Evolutionary conservation across 2,888 invertebrate species (phyloP), one percentile per base, ranked within the genome.

Genomic region (Tetragonisca angustula): DNA sequence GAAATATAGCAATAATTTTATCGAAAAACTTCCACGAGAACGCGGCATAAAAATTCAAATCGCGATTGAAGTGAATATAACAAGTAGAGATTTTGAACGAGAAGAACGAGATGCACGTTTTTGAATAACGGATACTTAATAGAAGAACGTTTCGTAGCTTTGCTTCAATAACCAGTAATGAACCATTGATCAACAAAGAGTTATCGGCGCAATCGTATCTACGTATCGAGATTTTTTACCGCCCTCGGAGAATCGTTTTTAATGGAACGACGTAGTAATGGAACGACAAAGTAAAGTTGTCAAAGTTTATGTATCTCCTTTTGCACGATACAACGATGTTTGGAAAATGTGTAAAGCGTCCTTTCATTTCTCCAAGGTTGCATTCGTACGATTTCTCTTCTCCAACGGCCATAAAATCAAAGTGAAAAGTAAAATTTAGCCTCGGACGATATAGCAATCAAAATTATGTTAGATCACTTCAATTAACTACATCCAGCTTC

Each of bases 221-320:
- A 64, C 17, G 24, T 61, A 50, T 27, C 49, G 50, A 70, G 61
- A 50, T n/a, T 70, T 70, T 76, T 61, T 50, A 32, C 4, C 32
- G 32, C 27, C 27, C 32, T 15, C 24, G 2, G 27, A 50, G 59
- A 70, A 61, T 70, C 64, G 17, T 52, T 72, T 77, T 72, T 64
- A 72, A 52, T 49, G 64, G 54, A 64, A 64, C 72, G 50, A 43
- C 27, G 24, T 54, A 43, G 32, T 32, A 32, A 32, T 32, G 32
- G 4, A 32, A 32, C 32, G 32, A 36, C 27, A 72, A 77, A 77
- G 64, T 49, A 77, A 64, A 77, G 54, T 54, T 43, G 77, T 64
- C 43, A 24, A 72, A 72, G 64, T 77, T 65, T 77, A 72, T 27
- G 54, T 56, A 72, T 72, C 64, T 65, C n/a, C 62, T 64, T 77